Evolutionary conservation across 2,797 vertebrate genomes (phyloP), one percentile per base, ranked within the genome.

Genomic region (Anguilla marmorata): DNA sequence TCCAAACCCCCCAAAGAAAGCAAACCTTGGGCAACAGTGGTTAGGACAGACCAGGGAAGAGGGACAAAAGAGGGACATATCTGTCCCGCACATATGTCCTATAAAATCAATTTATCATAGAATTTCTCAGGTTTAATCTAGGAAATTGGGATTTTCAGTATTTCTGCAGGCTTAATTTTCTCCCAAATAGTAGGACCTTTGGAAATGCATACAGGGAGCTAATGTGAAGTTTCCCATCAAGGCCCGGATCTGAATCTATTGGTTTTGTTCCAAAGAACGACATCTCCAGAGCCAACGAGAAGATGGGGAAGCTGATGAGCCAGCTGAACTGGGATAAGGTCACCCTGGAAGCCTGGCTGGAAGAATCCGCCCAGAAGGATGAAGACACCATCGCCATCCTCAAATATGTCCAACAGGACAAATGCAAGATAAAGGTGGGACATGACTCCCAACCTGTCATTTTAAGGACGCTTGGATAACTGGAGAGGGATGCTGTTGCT

Each of bases 301-400:
- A 97, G 93, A 85, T 99, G 58, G 97, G 99, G 88, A 94, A 94
- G 85, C 95, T 99, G 90, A 97, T 94, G 90, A 90, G 92, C 86
- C 97, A 97, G 89, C 96, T 98, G 95, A 96, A 97, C 90, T 98
- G 97, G 96, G 97, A 99, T 91, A 96, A 98, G 91, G 95, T 98
- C 91, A 96, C 97, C 21, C 89, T 99, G 94, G 96, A 97, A 11
- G 94, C 94, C 41, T 99, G 98, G 97, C 91, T 99, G 86, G 95
- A 98, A 90, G 98, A 99, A 88, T 96, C 96, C 0, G 91, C 94
- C 14, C 91, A 66, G 21, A 97, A 95, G 92, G 97, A 99, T 24
- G 97, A 96, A 0, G 97, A 99, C 89, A 92, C 94, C 2, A 92
- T 97, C 91, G 93, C 96, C 87, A 96, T 99, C 88, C 94, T 97